Conservation (phyloP, 2,797 vertebrate species). For the Chanos chanos region DNA sequence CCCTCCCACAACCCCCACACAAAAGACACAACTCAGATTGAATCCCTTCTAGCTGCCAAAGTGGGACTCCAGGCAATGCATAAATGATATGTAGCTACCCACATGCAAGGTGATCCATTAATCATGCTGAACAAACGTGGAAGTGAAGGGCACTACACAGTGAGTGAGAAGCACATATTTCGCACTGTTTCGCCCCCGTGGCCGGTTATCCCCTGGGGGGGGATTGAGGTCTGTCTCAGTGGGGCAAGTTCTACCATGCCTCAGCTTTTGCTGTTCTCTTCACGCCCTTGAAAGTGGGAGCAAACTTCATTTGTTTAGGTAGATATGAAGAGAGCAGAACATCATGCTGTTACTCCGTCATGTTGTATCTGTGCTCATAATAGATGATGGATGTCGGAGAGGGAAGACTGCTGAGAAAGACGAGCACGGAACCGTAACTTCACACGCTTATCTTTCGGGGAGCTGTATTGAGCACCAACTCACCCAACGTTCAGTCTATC, state of each 20-base stretch:
- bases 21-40: conserved; percentile 6
- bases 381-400: too few species aligned
- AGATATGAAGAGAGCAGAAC: too few species aligned
- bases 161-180: conserved; percentile 22
- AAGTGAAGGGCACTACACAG: conserved; percentile 34
- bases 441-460: too few species aligned
- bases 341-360: too few species aligned
- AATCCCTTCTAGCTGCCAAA: conserved; percentile 23
- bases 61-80: conserved; percentile 22
- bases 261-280: conserved; percentile 30
- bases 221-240: conserved; percentile 25
- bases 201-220: conserved; percentile 27
- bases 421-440: too few species aligned
- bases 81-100: conserved; percentile 12
- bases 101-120: conserved; percentile 40
- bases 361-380: too few species aligned
- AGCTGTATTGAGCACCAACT: too few species aligned
- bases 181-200: conserved; percentile 22
- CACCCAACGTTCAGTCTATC: too few species aligned
- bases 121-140: conserved; percentile 31
- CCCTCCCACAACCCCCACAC: background rate
- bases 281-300: conserved; percentile 38
- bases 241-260: conserved; percentile 16
- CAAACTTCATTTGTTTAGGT: conserved; percentile 29
- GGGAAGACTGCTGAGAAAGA: too few species aligned